These are phyloP conservation scores for Acipenser oxyrinchus DNA, from an alignment of 2,797 vertebrate genomes.

Conservation along the genomic window DNA sequence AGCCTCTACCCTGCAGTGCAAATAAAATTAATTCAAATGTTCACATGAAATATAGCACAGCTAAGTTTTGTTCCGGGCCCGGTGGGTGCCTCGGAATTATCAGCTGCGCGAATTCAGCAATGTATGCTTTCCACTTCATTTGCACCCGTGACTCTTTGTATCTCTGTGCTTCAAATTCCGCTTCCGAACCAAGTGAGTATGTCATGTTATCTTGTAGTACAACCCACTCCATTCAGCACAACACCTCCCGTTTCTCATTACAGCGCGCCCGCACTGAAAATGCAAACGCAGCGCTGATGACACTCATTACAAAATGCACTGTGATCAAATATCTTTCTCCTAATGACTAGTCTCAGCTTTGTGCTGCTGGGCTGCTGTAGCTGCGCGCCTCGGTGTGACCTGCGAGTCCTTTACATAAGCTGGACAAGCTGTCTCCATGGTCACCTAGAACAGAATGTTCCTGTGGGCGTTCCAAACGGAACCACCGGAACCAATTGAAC, in stretches of 20 bases:
- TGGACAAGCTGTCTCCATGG: too few species aligned
- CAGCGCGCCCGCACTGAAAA: too few species aligned
- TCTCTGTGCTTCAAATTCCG: neutral
- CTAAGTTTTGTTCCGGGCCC: neutral
- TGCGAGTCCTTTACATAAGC: too few species aligned
- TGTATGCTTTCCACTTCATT: neutral
- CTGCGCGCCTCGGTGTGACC: too few species aligned
- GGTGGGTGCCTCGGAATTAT: neutral
- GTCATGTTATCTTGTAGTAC: neutral
- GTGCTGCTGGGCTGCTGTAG: too few species aligned
- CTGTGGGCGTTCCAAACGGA: too few species aligned
- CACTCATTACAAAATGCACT: too few species aligned
- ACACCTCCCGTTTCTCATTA: neutral
- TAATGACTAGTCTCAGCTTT: too few species aligned
- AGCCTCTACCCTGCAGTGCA: neutral
- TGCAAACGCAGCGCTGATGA: too few species aligned
- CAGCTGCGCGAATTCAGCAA: neutral
- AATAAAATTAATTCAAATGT: neutral
- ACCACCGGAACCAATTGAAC: too few species aligned
- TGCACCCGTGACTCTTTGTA: neutral
- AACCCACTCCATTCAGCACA: neutral
- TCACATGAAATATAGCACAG: neutral
- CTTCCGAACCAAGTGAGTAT: neutral
- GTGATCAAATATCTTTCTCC: too few species aligned
- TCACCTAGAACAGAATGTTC: too few species aligned